Evolutionary conservation across 2,888 invertebrate species (phyloP).

Genomic region (Bhutanitis thaidina): DNA sequence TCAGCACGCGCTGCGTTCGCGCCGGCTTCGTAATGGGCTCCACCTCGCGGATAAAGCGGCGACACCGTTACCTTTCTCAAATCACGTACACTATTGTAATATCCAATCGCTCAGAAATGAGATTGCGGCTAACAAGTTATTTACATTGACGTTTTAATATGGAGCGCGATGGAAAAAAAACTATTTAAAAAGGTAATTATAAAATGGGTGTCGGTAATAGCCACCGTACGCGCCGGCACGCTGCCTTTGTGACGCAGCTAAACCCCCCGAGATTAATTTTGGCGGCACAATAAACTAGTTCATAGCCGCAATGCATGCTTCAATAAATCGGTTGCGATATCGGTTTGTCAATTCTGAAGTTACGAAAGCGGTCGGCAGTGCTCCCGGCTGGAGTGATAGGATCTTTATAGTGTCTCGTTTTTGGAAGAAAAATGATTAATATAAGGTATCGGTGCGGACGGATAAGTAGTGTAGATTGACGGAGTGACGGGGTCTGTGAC

Average conservation of each 20-base stretch:
- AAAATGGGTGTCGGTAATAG: constrained; percentile 72
- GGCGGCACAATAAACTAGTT: constrained; percentile 71
- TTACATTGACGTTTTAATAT: constrained; percentile 81
- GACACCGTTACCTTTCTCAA: constrained; percentile 79
- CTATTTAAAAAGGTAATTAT: constrained; percentile 79
- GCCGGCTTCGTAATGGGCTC: constrained; percentile 55
- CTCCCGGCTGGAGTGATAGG: constrained; percentile 57
- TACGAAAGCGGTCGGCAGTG: constrained; percentile 55
- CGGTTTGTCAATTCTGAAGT: constrained; percentile 65
- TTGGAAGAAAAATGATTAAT: constrained; percentile 74
- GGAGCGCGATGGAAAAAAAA: constrained; percentile 70
- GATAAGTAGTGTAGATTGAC: constrained; percentile 78
- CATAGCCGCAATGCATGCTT: constrained; percentile 65
- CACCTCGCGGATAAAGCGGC: constrained; percentile 75
- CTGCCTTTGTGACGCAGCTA: constrained; percentile 71
- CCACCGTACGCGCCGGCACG: constrained; percentile 68
- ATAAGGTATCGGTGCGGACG: constrained; percentile 67
- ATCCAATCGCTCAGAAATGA: constrained; percentile 79
- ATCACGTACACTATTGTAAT: constrained; percentile 80
- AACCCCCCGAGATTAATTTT: constrained; percentile 76
- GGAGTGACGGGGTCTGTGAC: constrained; percentile 75
- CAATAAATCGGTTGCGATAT: constrained; percentile 71
- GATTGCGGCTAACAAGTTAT: constrained; percentile 81
- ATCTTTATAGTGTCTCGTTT: constrained; percentile 64
- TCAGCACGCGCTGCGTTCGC: constrained; percentile 49